These are phyloP conservation scores for Enteromius viviparus DNA, from an alignment of 2,797 vertebrate genomes.

Conservation along the genomic window DNA sequence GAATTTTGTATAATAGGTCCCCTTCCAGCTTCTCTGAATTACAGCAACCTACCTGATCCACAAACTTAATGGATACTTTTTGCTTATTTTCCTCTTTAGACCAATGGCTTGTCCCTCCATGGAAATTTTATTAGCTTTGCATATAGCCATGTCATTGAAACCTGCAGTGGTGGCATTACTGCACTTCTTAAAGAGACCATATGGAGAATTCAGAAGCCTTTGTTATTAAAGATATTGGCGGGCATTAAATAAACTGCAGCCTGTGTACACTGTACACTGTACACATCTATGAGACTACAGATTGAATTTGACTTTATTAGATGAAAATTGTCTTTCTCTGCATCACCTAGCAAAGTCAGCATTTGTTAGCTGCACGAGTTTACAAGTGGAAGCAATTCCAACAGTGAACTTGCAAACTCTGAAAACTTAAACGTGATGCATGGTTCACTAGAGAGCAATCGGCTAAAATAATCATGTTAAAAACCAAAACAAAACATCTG, in stretches of 20 bases:
- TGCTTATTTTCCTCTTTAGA: neutral
- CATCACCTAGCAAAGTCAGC: neutral
- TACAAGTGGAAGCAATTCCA: too few species aligned
- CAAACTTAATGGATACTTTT: neutral
- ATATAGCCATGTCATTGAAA: slow-evolving; percentile 5
- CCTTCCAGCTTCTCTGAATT: neutral
- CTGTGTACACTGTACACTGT: neutral
- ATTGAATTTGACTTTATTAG: too few species aligned
- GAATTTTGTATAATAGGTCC: neutral
- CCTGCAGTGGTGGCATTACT: neutral
- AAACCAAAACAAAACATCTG: neutral
- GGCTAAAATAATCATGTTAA: neutral
- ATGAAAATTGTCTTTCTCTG: neutral
- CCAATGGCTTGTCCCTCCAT: neutral
- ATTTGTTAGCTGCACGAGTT: neutral
- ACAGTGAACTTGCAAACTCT: neutral
- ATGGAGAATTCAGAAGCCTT: neutral
- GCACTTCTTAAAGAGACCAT: neutral
- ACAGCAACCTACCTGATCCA: neutral
- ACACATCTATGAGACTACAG: too few species aligned
- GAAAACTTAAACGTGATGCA: neutral
- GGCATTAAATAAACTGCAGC: neutral
- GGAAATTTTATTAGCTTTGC: slow-evolving; percentile 2
- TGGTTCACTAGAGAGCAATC: neutral
- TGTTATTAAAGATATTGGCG: neutral